These are phyloP conservation scores for Clarias macrocephalus DNA, from an alignment of 2,113 vertebrate species.

Conservation along the genomic window DNA sequence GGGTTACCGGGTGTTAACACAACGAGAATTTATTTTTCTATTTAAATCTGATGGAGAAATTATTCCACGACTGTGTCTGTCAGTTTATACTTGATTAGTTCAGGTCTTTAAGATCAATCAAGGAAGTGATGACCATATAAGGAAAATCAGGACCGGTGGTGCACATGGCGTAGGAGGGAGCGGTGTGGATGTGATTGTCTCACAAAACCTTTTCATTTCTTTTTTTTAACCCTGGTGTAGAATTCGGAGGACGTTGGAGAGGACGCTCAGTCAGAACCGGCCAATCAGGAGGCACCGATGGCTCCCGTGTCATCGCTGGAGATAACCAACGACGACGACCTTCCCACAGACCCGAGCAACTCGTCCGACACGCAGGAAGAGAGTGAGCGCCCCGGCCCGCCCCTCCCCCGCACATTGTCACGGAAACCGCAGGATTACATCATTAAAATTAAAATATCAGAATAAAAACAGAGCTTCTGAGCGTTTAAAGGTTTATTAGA, in stretches of 20 bases:
- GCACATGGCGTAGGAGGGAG: background rate
- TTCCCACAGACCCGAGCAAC: conserved; percentile 87
- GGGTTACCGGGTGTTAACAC: background rate
- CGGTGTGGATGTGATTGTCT: background rate
- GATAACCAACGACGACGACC: conserved; percentile 80
- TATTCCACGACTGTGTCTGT: background rate
- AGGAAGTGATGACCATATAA: conserved; percentile 6
- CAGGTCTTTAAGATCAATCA: background rate
- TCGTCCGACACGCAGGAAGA: conserved; percentile 87
- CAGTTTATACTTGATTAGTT: background rate
- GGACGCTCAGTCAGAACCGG: conserved; percentile 72
- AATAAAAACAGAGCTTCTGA: background rate
- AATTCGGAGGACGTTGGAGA: conserved; percentile 73
- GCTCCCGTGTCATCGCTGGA: conserved; percentile 79
- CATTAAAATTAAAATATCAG: background rate
- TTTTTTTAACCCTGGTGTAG: conserved; percentile 60
- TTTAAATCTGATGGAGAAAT: background rate
- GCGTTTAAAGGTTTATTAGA: background rate
- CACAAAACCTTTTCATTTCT: background rate
- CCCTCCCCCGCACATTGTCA: background rate
- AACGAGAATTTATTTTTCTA: background rate
- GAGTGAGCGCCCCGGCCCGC: conserved; percentile 73
- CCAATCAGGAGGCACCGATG: conserved; percentile 70
- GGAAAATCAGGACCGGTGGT: background rate
- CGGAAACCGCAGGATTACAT: background rate